Base-by-base conservation (phyloP, 2,797 vertebrate species). In the Enteromius mattozi region DNA sequence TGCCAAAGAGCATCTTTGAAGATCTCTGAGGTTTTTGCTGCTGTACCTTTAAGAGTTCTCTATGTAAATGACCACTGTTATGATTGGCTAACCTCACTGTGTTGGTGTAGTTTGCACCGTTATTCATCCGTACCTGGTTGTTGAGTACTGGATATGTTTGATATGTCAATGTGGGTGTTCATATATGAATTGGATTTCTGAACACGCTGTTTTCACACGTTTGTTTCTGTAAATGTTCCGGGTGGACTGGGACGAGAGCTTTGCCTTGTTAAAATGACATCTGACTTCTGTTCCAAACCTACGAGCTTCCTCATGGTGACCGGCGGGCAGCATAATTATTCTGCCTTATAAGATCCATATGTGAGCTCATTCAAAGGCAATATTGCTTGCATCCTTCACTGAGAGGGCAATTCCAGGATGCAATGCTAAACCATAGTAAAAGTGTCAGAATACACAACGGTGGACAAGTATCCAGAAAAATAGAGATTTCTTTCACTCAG, bases 271-370 rank as follows among this genome's bases (percentile, higher is more conserved):
- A 65, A 33, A 65, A 16, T 65, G 14, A 16, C 27, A 33, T 65
- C 61, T 65, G 27, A 33, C 14, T 33, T 65, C 7, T 7, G 61
- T 65, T 65, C 14, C 61, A 33, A 33, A 65, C 14, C 27, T 65
- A 33, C 3, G 61, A 65, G 61, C 61, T 65, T 33, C 61, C 61
- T 33, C 14, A 17, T 17, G 61, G 13, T 65, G 61, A 65, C 61
- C 27, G 27, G 61, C 14, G 16, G 61, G 6, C 61, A 65, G 61
- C 6, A 65, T 33, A 65, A 65, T 71, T 70, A 16, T 47, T 71
- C n/a, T 47, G 69, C 40, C 40, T 47, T 27, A 71, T 71, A 47
- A 45, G n/a, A 71, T 47, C 69, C 42, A 47, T 71, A 47, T 17
- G 69, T 27, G n/a, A 71, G n/a, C 69, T 27, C 69, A 27, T 17